Base-by-base conservation (phyloP, 2,113 vertebrate genomes). In the Carassius carassius region DNA sequence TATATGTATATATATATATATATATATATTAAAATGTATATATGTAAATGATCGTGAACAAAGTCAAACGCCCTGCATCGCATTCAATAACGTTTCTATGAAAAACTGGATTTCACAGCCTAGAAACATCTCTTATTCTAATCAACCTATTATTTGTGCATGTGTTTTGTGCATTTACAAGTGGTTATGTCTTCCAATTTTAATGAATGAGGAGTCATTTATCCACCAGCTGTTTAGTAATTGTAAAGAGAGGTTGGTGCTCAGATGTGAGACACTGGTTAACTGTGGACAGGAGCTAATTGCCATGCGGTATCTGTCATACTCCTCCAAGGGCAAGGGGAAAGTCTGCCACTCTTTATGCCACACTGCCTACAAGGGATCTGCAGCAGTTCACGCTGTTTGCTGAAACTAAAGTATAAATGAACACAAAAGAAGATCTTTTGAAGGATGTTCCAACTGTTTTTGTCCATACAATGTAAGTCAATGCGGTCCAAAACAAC, bases 241-340 rank as follows among this genome's bases (percentile, higher is more conserved):
- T 74, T 63, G 82, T 12, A 88, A 79, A 79, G 73, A 19, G n/a
- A 82, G 21, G 56, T 21, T 65, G 25, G 76, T 23, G 13, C 14
- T 79, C 29, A 82, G 78, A 75, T 65, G 58, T 37, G 63, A 78
- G 62, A 86, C 84, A 87, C 81, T 86, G 65, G 56, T 74, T 84
- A 60, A 72, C 84, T 85, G 86, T 84, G 67, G 65, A 35, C 4
- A 44, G 65, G n/a, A 70, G 35, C 79, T 87, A 78, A 85, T 87
- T 87, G 60, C 63, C 70, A 87, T 87, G 84, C 25, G 35, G 58
- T 37, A 35, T 8, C 73, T 5, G 14, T 73, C 67, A 65, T 62
- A 73, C 41, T 79, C 54, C 17, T 85, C 73, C 62, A 78, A 23
- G 47, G 62, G 62, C n/a, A n/a, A n/a, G n/a, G n/a, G n/a, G 44